Conservation (phyloP, 2,797 vertebrate genomes). For the Rhodeus uyekii region DNA sequence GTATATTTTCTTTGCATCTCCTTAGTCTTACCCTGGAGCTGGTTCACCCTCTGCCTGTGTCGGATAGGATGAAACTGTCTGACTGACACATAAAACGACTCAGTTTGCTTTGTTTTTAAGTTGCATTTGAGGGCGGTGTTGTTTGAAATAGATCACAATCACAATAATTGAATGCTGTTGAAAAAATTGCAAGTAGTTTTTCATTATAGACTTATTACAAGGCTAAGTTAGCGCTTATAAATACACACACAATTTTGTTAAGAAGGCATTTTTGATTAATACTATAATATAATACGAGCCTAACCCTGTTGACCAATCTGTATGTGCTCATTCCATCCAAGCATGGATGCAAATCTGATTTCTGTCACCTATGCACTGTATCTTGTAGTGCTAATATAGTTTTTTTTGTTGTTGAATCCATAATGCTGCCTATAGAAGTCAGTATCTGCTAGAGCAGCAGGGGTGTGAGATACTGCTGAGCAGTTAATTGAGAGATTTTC, state of each 20-base stretch:
- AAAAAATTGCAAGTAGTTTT: background rate
- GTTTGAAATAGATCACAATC: background rate
- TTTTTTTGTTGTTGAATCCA: constrained; percentile 17
- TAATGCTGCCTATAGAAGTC: constrained; percentile 34
- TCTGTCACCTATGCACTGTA: background rate
- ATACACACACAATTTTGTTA: too few relatives aligned
- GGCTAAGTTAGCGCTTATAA: background rate
- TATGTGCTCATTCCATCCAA: background rate
- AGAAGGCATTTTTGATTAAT: too few relatives aligned
- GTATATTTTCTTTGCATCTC: too few relatives aligned
- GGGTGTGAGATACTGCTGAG: constrained; percentile 39
- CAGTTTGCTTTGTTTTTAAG: background rate
- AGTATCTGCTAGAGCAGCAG: constrained; percentile 37
- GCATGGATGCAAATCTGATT: constrained; percentile 14
- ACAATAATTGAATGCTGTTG: background rate
- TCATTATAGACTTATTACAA: background rate
- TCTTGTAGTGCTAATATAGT: constrained; percentile 23
- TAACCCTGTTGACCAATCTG: background rate
- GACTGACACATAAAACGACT: background rate
- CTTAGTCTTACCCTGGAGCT: too few relatives aligned
- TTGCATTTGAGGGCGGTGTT: background rate
- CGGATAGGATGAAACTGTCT: too few relatives aligned
- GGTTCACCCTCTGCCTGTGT: too few relatives aligned
- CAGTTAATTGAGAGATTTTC: constrained; percentile 49
- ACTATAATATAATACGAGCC: too few relatives aligned